Percentiles rank a stretch among this genome's conserved stretches.
Evolutionary conservation across 2,797 vertebrate genomes (phyloP).

Genomic region (Merluccius polli): DNA sequence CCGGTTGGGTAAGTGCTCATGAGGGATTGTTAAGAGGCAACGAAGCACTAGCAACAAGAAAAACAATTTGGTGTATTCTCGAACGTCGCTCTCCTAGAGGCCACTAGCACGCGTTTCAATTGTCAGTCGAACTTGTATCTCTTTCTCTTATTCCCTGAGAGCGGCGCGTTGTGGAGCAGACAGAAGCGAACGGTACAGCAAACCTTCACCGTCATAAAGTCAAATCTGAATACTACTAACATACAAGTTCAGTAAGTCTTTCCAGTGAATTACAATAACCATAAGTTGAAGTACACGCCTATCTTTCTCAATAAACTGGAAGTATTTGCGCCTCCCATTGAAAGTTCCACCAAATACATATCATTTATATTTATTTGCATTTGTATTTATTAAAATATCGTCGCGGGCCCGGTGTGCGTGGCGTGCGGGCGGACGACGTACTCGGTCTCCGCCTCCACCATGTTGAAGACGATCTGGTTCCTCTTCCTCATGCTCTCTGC

Average conservation of each 20-base stretch:
- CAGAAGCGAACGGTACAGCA: neutral
- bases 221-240: no score
- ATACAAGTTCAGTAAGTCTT: no score
- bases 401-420: neutral
- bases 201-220: no score
- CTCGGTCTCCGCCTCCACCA: conserved; percentile 88
- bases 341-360: no score
- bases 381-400: no score
- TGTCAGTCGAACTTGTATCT: neutral
- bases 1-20: no score
- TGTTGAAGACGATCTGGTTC: conserved; percentile 90
- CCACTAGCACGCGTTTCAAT: neutral
- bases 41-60: neutral
- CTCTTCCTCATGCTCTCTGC: conserved; percentile 90
- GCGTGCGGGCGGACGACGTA: conserved; percentile 71
- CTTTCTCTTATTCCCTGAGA: neutral
- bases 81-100: neutral
- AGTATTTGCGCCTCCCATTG: no score
- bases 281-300: no score
- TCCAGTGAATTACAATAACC: no score
- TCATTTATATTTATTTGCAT: no score
- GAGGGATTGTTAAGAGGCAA: no score
- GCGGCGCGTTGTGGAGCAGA: neutral
- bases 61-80: neutral
- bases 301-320: no score